Evolutionary conservation across 2,888 invertebrate genomes (phyloP).

Genomic region (Argyresthia albistria): DNA sequence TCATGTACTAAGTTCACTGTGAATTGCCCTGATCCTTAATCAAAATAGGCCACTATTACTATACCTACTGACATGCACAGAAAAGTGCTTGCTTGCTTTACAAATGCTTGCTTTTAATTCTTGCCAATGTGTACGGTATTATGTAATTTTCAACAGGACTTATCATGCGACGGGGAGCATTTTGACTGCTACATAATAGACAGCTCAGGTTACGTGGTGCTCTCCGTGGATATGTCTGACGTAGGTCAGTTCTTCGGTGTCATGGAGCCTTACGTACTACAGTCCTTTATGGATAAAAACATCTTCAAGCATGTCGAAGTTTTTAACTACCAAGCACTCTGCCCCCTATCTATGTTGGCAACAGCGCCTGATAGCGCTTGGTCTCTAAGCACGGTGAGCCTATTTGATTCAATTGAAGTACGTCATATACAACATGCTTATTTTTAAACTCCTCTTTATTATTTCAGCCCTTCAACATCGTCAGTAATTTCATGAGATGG

Average conservation of each 20-base stretch:
- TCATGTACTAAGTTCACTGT: neutral
- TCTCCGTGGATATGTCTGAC: slow-evolving; percentile 76
- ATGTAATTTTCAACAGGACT: slow-evolving; percentile 35
- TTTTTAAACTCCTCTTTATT: slow-evolving; percentile 1
- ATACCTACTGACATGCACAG: no score
- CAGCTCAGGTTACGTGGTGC: slow-evolving; percentile 89
- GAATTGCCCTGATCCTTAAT: no score
- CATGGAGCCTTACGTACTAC: slow-evolving; percentile 83
- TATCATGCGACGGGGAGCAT: slow-evolving; percentile 65
- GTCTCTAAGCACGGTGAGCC: slow-evolving; percentile 35
- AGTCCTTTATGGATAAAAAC: slow-evolving; percentile 78
- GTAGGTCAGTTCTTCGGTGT: slow-evolving; percentile 92
- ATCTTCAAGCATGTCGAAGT: slow-evolving; percentile 84
- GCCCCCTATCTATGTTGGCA: slow-evolving; percentile 43
- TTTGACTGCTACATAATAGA: slow-evolving; percentile 92
- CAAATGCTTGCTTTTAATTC: no score
- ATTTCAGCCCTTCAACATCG: slow-evolving; percentile 46
- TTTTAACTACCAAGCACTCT: slow-evolving; percentile 90
- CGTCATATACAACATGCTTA: neutral
- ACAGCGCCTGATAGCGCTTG: slow-evolving; percentile 29
- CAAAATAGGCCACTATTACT: no score
- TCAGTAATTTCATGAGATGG: slow-evolving; percentile 44
- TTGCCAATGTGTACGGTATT: no score
- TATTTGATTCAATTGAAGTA: neutral
- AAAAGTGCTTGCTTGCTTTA: no score